Evolutionary conservation across 2,888 invertebrate genomes (phyloP).

Genomic region (Drosophila sordidula): DNA sequence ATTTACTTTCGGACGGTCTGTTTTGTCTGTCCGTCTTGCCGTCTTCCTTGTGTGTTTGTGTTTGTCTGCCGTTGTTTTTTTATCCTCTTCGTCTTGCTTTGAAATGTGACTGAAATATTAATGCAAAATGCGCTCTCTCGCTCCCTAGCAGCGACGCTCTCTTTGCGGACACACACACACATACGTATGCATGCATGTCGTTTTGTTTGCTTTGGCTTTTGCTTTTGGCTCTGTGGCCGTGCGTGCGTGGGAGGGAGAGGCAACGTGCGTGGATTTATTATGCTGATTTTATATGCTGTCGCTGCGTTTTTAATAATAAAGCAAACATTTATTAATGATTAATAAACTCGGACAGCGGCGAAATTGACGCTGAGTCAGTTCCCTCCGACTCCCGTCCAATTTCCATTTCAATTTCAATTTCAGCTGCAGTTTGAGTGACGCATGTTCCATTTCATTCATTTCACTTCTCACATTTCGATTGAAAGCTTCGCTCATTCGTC

Average conservation of each 20-base stretch:
- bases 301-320: constrained; percentile 63
- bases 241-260: neutral
- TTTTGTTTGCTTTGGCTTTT: constrained; percentile 31
- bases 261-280: constrained; percentile 63
- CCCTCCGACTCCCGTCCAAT: constrained; percentile 14
- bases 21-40: constrained; percentile 30
- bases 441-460: constrained; percentile 2
- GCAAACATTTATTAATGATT: constrained; percentile 64
- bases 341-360: constrained; percentile 37
- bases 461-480: constrained; percentile 11
- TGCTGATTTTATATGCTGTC: constrained; percentile 66
- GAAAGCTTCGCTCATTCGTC: constrained; percentile 54
- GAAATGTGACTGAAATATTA: constrained; percentile 77
- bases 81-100: constrained; percentile 57
- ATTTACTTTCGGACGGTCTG: constrained; percentile 66
- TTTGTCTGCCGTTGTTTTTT: constrained; percentile 32
- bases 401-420: constrained; percentile 22
- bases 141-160: constrained; percentile 44
- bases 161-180: constrained; percentile 25
- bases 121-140: constrained; percentile 52
- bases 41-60: constrained; percentile 49
- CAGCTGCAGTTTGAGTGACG: constrained; percentile 5
- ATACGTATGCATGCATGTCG: constrained; percentile 13
- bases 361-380: constrained; percentile 56
- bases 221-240: constrained; percentile 15